Evolutionary conservation across 1,140 invertebrate genomes (phyloP).

Genomic region (Campoletis sonorensis): DNA sequence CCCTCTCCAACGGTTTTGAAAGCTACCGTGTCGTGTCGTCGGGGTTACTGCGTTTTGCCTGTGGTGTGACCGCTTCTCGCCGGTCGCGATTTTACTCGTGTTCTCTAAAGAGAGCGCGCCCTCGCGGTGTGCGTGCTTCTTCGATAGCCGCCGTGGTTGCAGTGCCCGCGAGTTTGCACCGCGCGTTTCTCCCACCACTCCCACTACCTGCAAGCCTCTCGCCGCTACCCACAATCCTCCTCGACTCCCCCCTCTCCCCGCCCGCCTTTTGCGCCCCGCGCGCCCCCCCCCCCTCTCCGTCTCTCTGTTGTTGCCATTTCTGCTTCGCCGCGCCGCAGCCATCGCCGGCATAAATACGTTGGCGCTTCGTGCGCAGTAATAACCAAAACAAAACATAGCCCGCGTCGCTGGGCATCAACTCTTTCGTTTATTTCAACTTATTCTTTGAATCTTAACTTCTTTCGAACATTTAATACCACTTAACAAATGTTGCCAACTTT

Average conservation of each 20-base stretch:
- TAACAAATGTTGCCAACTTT: too few relatives aligned
- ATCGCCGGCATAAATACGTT: background rate
- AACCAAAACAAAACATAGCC: constrained; percentile 32
- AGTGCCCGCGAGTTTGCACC: constrained; percentile 57
- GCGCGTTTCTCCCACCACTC: constrained; percentile 49
- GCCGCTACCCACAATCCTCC: constrained; percentile 38
- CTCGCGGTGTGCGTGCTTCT: constrained; percentile 58
- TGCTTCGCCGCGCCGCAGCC: constrained; percentile 8
- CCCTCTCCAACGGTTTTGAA: background rate
- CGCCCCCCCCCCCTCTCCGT: constrained; percentile 17
- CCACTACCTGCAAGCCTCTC: constrained; percentile 28
- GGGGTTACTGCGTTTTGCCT: background rate
- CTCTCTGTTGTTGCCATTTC: background rate
- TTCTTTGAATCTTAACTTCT: too few relatives aligned
- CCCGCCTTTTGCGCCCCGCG: constrained; percentile 10
- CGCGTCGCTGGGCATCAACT: constrained; percentile 35
- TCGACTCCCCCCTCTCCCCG: background rate
- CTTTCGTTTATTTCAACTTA: too few relatives aligned
- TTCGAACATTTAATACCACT: too few relatives aligned
- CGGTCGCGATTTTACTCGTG: constrained; percentile 26
- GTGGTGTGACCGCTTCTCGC: background rate
- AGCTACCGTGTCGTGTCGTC: background rate
- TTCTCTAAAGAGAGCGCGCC: constrained; percentile 48
- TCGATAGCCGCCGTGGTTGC: constrained; percentile 64
- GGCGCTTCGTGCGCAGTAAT: constrained; percentile 48